These are phyloP conservation scores for Hydrotaea cyrtoneurina DNA, from an alignment of 2,888 invertebrate species.

Conservation along the genomic window DNA sequence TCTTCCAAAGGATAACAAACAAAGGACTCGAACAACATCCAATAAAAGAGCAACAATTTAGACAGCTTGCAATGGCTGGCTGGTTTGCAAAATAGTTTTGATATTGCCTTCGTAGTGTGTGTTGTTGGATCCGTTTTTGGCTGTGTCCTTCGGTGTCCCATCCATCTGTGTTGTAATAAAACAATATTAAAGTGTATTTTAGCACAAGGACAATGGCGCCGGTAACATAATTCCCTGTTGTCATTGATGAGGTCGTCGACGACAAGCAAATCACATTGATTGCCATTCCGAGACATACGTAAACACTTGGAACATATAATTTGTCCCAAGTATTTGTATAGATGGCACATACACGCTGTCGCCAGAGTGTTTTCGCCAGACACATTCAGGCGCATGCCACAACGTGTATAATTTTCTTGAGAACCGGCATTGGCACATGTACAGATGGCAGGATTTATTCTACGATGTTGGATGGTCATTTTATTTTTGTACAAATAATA, in stretches of 20 bases:
- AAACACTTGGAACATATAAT: conserved; percentile 43
- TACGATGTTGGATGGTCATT: no score
- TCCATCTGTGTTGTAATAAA: conserved; percentile 3
- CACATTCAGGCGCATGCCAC: no score
- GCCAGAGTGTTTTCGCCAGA: background rate
- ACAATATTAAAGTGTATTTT: conserved; percentile 37
- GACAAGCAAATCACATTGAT: conserved; percentile 50
- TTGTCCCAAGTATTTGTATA: conserved; percentile 43
- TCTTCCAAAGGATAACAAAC: conserved; percentile 26
- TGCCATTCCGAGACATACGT: conserved; percentile 39
- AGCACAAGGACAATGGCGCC: conserved; percentile 55
- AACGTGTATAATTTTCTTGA: no score
- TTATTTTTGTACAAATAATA: no score
- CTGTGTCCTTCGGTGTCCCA: background rate
- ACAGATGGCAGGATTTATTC: no score
- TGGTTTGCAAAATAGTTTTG: conserved; percentile 53
- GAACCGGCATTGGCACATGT: no score
- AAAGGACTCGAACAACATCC: conserved; percentile 22
- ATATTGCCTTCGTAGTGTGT: background rate
- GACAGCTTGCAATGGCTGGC: conserved; percentile 42
- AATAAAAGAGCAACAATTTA: conserved; percentile 57
- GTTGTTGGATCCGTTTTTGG: background rate
- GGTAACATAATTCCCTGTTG: conserved; percentile 46
- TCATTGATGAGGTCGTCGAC: conserved; percentile 37
- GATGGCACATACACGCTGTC: background rate